Percentiles rank a stretch among this genome's conserved stretches.
Evolutionary conservation across 2,113 vertebrate species (phyloP).

Genomic region (Ceuthmochares aereus): DNA sequence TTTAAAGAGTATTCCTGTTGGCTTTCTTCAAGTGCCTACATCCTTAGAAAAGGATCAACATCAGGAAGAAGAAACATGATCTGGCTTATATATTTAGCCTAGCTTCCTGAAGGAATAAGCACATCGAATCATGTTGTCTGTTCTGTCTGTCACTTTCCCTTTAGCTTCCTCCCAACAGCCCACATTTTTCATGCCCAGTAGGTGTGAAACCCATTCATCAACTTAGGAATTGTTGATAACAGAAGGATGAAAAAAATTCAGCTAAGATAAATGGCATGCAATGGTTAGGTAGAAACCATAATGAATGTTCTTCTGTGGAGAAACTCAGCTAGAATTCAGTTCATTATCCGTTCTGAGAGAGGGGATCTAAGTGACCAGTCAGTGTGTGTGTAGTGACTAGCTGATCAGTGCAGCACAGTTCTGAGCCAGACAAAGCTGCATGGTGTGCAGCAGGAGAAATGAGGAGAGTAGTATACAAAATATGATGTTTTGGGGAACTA

Average conservation of each 20-base stretch:
- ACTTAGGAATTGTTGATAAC: neutral
- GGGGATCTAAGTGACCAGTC: neutral
- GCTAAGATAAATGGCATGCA: neutral
- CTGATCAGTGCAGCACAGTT: neutral
- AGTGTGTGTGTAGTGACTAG: neutral
- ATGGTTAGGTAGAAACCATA: neutral
- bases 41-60: neutral
- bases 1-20: neutral
- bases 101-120: constrained; percentile 9
- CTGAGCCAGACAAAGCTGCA: neutral
- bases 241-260: neutral
- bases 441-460: neutral
- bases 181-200: constrained; percentile 27
- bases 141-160: neutral
- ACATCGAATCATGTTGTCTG: constrained; percentile 10
- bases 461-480: neutral
- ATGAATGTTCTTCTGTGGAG: neutral
- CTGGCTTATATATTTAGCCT: neutral
- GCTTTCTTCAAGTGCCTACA: neutral
- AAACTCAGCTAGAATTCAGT: neutral
- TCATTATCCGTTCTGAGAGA: neutral
- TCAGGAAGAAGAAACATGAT: neutral
- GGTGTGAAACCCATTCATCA: constrained; percentile 38
- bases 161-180: neutral
- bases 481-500: neutral